phyloP scores from a whole-genome alignment of 1,140 invertebrate genomes.

The honey bee (Apis mellifera) region DNA sequence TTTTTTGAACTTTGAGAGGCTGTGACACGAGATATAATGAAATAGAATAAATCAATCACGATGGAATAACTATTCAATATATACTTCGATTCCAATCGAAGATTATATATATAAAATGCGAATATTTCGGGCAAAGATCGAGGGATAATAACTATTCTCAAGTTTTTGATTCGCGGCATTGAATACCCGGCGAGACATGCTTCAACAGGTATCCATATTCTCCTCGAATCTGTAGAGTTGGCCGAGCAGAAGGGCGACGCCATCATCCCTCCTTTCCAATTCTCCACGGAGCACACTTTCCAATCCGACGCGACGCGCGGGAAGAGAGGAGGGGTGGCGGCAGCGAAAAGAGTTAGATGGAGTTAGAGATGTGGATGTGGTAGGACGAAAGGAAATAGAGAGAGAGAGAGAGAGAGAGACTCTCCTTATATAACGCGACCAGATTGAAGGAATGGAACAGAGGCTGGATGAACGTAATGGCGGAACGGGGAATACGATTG shows the following conservation, averaged over 20 bases:
- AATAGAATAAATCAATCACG: too few species aligned
- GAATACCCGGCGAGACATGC: conserved; percentile 37
- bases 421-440: conserved; percentile 71
- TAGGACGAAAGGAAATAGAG: background rate
- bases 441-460: conserved; percentile 74
- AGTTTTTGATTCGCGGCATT: background rate
- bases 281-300: conserved; percentile 74
- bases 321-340: too few species aligned
- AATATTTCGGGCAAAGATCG: too few species aligned
- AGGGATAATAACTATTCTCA: too few species aligned
- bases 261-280: conserved; percentile 58
- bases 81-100: too few species aligned
- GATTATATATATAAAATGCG: too few species aligned
- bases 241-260: conserved; percentile 27
- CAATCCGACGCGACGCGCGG: conserved; percentile 67
- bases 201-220: conserved; percentile 62
- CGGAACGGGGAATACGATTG: conserved; percentile 79
- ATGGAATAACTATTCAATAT: too few species aligned
- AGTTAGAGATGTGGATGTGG: too few species aligned
- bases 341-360: conserved; percentile 25
- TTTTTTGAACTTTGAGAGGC: too few species aligned
- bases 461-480: conserved; percentile 67
- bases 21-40: too few species aligned
- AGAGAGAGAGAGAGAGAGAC: conserved; percentile 29
- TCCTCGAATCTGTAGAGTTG: conserved; percentile 50